Conservation (phyloP, 1,140 invertebrate species). For the Calephelis nemesis region DNA sequence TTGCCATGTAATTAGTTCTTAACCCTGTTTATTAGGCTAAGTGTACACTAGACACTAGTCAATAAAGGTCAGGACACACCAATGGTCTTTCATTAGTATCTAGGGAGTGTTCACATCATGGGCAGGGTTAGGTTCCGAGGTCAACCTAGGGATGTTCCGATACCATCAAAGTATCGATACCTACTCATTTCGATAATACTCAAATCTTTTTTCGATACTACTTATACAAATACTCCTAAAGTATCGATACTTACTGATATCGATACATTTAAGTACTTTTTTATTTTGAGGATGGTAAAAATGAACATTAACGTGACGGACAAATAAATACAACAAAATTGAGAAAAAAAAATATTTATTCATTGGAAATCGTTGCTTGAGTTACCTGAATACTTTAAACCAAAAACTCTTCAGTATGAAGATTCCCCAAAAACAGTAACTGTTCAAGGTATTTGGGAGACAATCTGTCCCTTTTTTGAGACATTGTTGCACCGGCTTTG, state of each 20-base stretch:
- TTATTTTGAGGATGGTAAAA: constrained; percentile 18
- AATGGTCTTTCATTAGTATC: no score
- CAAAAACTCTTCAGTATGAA: constrained; percentile 30
- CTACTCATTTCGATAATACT: constrained; percentile 18
- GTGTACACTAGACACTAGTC: no score
- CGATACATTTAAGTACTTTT: constrained; percentile 26
- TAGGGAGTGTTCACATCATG: no score
- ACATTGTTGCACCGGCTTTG: constrained; percentile 29
- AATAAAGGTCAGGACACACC: no score
- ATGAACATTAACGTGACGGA: constrained; percentile 21
- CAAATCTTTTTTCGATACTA: constrained; percentile 20
- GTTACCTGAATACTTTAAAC: constrained; percentile 23
- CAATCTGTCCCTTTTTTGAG: constrained; percentile 32
- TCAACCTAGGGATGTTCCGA: constrained; percentile 17
- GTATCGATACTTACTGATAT: constrained; percentile 25
- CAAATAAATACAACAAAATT: constrained; percentile 19
- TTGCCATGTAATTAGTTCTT: no score
- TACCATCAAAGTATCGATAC: constrained; percentile 27
- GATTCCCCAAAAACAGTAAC: constrained; percentile 29
- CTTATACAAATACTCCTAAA: constrained; percentile 20
- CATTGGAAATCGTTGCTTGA: constrained; percentile 5
- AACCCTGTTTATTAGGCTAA: no score
- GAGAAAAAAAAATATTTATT: constrained; percentile 23
- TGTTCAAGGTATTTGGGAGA: constrained; percentile 35
- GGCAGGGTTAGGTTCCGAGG: no score